phyloP scores from a whole-genome alignment of 1,140 invertebrate genomes.

The Zeugodacus cucurbitae region DNA sequence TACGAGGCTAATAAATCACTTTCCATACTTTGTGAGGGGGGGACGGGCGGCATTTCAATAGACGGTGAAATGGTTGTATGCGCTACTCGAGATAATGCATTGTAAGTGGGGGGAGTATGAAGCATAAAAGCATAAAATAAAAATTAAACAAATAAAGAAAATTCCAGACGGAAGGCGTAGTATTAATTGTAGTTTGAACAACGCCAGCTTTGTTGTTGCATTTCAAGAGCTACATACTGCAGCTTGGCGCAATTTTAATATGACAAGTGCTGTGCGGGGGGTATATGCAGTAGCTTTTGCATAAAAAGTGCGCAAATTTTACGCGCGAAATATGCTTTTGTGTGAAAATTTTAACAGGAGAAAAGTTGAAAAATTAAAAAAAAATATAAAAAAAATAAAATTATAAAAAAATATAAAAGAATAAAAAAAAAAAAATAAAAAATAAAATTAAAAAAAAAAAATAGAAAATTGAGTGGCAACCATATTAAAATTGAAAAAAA shows the following conservation, averaged over 20 bases:
- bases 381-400: neutral
- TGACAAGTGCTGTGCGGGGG: neutral
- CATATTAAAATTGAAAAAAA: neutral
- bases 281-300: neutral
- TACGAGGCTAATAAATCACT: neutral
- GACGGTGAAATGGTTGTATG: neutral
- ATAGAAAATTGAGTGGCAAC: neutral
- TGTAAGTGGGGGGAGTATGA: neutral
- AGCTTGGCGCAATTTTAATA: neutral
- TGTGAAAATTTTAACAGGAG: neutral
- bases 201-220: neutral
- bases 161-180: neutral
- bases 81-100: neutral
- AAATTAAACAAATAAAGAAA: neutral
- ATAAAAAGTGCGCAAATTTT: neutral
- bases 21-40: neutral
- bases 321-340: slow-evolving; percentile 18
- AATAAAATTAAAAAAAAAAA: neutral
- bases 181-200: neutral
- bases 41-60: neutral
- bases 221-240: neutral
- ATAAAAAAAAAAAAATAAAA: neutral
- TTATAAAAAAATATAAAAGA: neutral
- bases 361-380: no score
- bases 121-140: neutral